Conservation (phyloP, 2,113 vertebrate genomes). For the Heloderma charlesbogerti region DNA sequence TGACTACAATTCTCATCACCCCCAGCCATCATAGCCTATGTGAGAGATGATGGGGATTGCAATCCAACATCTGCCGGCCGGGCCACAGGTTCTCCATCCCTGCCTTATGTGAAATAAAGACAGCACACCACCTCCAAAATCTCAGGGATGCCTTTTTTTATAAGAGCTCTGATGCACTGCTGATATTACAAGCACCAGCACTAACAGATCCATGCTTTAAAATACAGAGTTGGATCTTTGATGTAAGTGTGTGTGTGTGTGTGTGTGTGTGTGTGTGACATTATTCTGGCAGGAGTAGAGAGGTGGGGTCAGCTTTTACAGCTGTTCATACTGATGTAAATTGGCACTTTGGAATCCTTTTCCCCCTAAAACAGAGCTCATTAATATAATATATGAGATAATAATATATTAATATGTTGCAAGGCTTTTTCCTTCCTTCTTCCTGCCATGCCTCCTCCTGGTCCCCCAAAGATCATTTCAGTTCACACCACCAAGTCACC, state of each 20-base stretch:
- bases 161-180: too few relatives aligned
- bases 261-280: background rate
- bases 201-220: background rate
- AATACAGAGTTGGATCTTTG: background rate
- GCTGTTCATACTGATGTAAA: slow-evolving; percentile 26
- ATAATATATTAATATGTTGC: slow-evolving; percentile 39
- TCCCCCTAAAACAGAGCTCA: slow-evolving; percentile 14
- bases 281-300: background rate
- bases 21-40: too few relatives aligned
- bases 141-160: too few relatives aligned
- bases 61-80: too few relatives aligned
- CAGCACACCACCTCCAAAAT: too few relatives aligned
- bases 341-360: background rate
- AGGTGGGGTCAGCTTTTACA: background rate
- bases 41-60: too few relatives aligned
- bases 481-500: slow-evolving; percentile 57
- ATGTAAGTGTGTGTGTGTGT: background rate
- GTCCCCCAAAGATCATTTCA: slow-evolving; percentile 60
- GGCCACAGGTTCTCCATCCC: too few relatives aligned
- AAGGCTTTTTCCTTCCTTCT: slow-evolving; percentile 28
- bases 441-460: background rate
- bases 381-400: slow-evolving; percentile 49
- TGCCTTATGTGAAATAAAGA: too few relatives aligned
- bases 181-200: too few relatives aligned
- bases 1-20: background rate